Evolutionary conservation across 2,888 invertebrate species (phyloP).

Genomic region (Phorcus lineatus): DNA sequence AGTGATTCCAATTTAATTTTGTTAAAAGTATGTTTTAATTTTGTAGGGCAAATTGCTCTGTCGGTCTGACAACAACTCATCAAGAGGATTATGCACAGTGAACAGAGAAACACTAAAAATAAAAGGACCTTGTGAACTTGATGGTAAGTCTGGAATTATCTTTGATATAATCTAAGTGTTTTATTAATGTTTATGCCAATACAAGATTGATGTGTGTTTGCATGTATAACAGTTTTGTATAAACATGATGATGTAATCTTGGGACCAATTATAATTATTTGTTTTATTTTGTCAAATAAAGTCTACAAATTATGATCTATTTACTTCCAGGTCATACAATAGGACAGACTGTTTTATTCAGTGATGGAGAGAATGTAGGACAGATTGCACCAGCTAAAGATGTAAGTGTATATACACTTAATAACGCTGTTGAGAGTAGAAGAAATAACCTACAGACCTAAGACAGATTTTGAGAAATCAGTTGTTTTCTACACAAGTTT

Average conservation of each 20-base stretch:
- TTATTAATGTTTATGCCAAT: too few relatives aligned
- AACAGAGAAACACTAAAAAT: constrained; percentile 79
- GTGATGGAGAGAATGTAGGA: constrained; percentile 87
- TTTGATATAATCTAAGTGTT: too few relatives aligned
- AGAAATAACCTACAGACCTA: too few relatives aligned
- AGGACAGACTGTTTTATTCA: constrained; percentile 81
- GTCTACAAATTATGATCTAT: too few relatives aligned
- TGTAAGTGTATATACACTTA: constrained; percentile 77
- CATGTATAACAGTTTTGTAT: too few relatives aligned
- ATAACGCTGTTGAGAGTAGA: too few relatives aligned
- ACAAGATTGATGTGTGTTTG: too few relatives aligned
- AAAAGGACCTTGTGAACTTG: constrained; percentile 60
- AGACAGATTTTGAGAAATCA: too few relatives aligned
- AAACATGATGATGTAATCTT: too few relatives aligned
- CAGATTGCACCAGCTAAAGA: constrained; percentile 88
- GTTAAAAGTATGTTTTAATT: constrained; percentile 26
- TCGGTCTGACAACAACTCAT: constrained; percentile 79
- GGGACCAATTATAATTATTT: too few relatives aligned
- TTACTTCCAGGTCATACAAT: constrained; percentile 65
- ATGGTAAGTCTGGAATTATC: constrained; percentile 57
- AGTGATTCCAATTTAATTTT: neutral
- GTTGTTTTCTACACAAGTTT: too few relatives aligned
- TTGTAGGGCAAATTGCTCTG: constrained; percentile 86
- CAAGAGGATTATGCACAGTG: constrained; percentile 79
- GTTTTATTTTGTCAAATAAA: too few relatives aligned